Evolutionary conservation across 2,797 vertebrate genomes (phyloP).

Genomic region (Uromys caudimaculatus): DNA sequence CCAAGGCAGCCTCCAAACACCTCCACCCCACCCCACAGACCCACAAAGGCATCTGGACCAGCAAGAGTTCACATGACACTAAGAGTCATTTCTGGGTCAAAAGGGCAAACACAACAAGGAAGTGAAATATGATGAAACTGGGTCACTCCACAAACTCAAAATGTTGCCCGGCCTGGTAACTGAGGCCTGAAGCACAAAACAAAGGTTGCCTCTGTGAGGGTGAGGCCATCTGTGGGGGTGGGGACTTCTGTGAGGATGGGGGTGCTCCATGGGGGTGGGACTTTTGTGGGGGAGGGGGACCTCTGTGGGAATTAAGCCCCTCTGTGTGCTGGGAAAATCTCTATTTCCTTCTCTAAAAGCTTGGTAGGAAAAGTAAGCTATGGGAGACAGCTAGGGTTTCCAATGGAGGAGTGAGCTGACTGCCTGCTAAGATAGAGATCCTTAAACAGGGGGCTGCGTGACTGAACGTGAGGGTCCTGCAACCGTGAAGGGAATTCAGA

Average conservation of each 20-base stretch:
- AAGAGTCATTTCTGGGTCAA: neutral
- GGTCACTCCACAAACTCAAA: neutral
- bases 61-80: rapidly evolving
- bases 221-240: neutral
- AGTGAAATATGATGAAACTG: neutral
- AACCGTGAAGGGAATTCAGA: neutral
- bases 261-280: neutral
- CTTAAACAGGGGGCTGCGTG: neutral
- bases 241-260: no score
- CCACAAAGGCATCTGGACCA: neutral
- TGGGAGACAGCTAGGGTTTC: neutral
- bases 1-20: neutral
- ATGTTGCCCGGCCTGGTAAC: neutral
- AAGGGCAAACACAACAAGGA: neutral
- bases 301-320: neutral
- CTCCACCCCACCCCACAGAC: neutral
- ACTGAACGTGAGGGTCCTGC: neutral
- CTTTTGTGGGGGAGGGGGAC: neutral
- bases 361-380: neutral
- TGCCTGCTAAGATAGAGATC: neutral
- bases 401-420: neutral
- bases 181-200: neutral
- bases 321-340: neutral
- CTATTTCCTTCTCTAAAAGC: neutral
- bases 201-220: rapidly evolving